phyloP scores from a whole-genome alignment of 2,888 invertebrate genomes.

The Metalampra italica region DNA sequence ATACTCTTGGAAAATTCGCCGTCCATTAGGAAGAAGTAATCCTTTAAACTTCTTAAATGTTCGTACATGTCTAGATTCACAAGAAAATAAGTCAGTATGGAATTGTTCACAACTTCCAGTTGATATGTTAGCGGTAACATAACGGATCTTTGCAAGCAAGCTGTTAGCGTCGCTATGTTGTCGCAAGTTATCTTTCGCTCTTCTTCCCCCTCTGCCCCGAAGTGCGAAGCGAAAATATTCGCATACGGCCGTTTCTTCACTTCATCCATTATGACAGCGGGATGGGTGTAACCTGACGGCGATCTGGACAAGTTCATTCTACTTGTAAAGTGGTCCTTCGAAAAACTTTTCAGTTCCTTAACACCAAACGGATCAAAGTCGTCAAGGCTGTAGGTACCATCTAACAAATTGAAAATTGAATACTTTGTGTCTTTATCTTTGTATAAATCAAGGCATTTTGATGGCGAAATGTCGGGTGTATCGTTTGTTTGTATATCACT shows the following conservation, averaged over 20 bases:
- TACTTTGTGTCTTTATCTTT: constrained; percentile 26
- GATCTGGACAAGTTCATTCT: constrained; percentile 45
- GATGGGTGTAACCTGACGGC: constrained; percentile 56
- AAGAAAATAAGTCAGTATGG: constrained; percentile 84
- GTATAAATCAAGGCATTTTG: constrained; percentile 29
- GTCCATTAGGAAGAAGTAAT: constrained; percentile 88
- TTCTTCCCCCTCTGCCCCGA: constrained; percentile 37
- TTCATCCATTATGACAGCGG: constrained; percentile 59
- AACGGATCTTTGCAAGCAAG: constrained; percentile 82
- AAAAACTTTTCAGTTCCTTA: constrained; percentile 41
- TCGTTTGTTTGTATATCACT: constrained; percentile 33
- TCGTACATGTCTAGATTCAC: constrained; percentile 82
- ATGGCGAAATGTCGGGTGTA: constrained; percentile 42
- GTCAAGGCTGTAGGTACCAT: constrained; percentile 67
- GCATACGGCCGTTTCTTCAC: constrained; percentile 60
- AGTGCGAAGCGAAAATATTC: constrained; percentile 57
- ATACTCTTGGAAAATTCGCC: constrained; percentile 88
- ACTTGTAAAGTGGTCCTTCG: constrained; percentile 43
- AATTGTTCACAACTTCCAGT: constrained; percentile 83
- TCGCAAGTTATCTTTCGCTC: constrained; percentile 48
- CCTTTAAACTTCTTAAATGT: constrained; percentile 85
- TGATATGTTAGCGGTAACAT: constrained; percentile 83
- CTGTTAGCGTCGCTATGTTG: constrained; percentile 72
- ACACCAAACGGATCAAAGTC: constrained; percentile 69
- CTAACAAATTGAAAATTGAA: constrained; percentile 65